Base-by-base conservation (phyloP, 2,113 vertebrate genomes). In the Trinectes maculatus region DNA sequence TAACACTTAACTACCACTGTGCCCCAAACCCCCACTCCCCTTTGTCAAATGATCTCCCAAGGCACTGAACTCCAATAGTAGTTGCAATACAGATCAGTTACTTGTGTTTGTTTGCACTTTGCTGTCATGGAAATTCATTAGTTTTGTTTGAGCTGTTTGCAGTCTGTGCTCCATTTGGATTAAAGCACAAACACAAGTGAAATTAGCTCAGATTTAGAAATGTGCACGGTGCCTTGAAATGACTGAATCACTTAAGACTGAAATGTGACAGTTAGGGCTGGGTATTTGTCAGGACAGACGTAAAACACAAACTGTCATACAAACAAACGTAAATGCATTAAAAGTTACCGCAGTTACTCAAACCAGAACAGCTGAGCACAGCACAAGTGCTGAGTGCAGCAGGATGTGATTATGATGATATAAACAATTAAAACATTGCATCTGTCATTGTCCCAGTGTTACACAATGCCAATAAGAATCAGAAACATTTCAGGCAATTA, bases 181-280 rank as follows among this genome's bases (percentile, higher is more conserved):
- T 3, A 5, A 26, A 47, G 61, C 40, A 60, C 55, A 43, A 59
- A 44, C 33, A 36, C 25, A 47, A 11, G 28, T 49, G 42, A 48
- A 46, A 51, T 26, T 21, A 42, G 37, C 33, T 40, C n/a, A 28
- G 9, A 63, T 49, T 71, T 37, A 13, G 46, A 58, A 24, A 91
- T 92, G 94, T 92, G 94, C 93, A 90, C 94, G 93, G 95, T 96
- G 96, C 96, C 95, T 97, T 96, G 94, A 94, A 62, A 61, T 64
- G 18, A 54, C 61, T 59, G 54, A 75, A 73, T 63, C 43, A 13
- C 21, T 26, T 19, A 46, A 65, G 67, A 92, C 91, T 92, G 92
- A 92, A 91, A 43, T 8, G 86, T 92, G 56, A 34, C 68, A 21
- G 42, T 70, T 79, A 65, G 76, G 80, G 78, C 84, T 82, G 81